phyloP scores from a whole-genome alignment of 2,113 vertebrate species.

The Campylomormyrus numenius region DNA sequence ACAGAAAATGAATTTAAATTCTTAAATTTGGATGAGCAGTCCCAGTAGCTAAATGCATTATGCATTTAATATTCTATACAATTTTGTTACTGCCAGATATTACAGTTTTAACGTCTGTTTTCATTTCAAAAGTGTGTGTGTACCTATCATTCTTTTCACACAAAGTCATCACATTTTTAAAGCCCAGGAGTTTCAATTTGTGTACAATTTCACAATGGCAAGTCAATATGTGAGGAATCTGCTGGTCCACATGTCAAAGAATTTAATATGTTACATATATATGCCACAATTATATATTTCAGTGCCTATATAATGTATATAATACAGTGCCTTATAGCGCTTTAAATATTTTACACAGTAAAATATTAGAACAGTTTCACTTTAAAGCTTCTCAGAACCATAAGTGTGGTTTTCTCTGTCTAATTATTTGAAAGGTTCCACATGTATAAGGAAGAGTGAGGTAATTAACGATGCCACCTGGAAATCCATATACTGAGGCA shows the following conservation, averaged over 20 bases:
- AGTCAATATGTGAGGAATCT: not conserved
- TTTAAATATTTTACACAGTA: not conserved
- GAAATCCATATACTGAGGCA: not conserved
- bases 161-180: not conserved
- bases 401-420: not conserved
- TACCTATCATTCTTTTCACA: not conserved
- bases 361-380: not conserved
- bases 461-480: conserved; percentile 4
- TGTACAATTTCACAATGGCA: not conserved
- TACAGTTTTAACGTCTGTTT: not conserved
- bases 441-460: not conserved
- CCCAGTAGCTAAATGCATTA: not conserved
- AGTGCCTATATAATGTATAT: too few species aligned
- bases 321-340: not conserved
- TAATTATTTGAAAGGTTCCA: conserved; percentile 3
- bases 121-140: not conserved
- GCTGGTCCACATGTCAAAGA: not conserved
- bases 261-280: not conserved
- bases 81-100: not conserved
- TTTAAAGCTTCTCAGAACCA: not conserved
- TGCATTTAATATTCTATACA: not conserved
- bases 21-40: not conserved
- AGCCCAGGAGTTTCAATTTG: not conserved
- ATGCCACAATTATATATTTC: not conserved
- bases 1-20: not conserved